Evolutionary conservation across 2,888 invertebrate species (phyloP).

Genomic region (Nemurella pictetii): DNA sequence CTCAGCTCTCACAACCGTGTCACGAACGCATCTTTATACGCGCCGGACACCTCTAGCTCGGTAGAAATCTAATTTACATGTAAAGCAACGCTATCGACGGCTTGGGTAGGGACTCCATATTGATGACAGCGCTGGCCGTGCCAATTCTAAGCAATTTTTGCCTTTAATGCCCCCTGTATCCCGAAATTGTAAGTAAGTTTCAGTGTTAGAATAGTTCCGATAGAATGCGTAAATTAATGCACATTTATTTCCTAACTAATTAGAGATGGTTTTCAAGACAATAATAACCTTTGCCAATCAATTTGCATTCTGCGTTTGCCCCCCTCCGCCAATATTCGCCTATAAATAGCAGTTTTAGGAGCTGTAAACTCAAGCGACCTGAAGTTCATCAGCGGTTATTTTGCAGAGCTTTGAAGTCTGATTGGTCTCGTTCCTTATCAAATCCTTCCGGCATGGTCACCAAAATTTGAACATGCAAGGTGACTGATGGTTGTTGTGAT

Average conservation of each 20-base stretch:
- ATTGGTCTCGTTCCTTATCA: background rate
- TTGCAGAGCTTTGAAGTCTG: background rate
- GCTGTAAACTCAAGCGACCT: background rate
- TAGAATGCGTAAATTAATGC: constrained; percentile 44
- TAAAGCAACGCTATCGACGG: constrained; percentile 10
- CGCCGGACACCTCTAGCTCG: background rate
- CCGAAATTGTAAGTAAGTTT: constrained; percentile 46
- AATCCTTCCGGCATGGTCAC: background rate
- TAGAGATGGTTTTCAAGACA: background rate
- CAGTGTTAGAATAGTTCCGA: constrained; percentile 43
- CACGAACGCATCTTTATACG: background rate
- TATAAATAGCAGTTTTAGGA: background rate
- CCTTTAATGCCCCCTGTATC: constrained; percentile 68
- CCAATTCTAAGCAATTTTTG: constrained; percentile 68
- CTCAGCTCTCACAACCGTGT: background rate
- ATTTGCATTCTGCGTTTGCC: constrained; percentile 25
- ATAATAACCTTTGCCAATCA: constrained; percentile 35
- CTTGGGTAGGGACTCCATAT: constrained; percentile 55
- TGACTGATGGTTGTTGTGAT: too few relatives aligned
- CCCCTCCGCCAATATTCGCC: constrained; percentile 14
- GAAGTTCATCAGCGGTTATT: background rate
- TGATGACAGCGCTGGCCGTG: constrained; percentile 71
- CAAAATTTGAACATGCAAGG: background rate
- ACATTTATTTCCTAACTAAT: background rate
- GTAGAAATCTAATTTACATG: background rate